Evolutionary conservation across 1,140 invertebrate species (phyloP), one percentile per base, ranked within the genome.

Genomic region (Paracyclopina nana): DNA sequence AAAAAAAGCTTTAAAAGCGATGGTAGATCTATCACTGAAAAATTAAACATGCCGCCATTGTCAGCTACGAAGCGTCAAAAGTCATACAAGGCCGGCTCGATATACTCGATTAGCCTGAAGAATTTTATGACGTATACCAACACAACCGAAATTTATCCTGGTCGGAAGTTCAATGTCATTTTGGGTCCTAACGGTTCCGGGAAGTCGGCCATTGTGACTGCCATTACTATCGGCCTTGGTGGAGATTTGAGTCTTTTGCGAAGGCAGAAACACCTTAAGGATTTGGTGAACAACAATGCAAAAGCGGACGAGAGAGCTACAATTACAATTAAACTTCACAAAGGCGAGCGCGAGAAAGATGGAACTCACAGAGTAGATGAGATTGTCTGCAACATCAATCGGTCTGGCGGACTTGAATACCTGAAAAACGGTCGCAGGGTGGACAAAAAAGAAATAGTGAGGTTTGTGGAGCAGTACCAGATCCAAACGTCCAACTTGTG

Each of bases 131-230:
- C 14, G 6, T 75, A 73, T 60, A 63, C 69, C 54, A 58, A 67
- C 31, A 63, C 70, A 1, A 66, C 66, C 56, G n/a, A n/a, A n/a
- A 61, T 72, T 46, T 48, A 52, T 6, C 82, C 87, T 5, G 77
- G 78, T 4, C 70, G 75, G n/a, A 74, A 80, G 58, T 65, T 97
- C 2, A 96, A 96, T 68, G 68, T 96, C 16, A 78, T 97, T 49
- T 77, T 94, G 55, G 91, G 90, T 1, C 82, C 90, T 2, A 97
- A 96, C 77, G 91, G 90, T 16, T 84, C 83, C 18, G 92, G 86
- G n/a, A 98, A 98, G 67, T 92, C 87, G 0, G 83, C 90, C 1
- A 77, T 97, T 60, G 79, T 95, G 2, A 82, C 82, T 62, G 90
- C 84, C 0, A 38, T 38, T 9, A 38, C 34, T 3, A 88, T 97